Evolutionary conservation across 2,888 invertebrate genomes (phyloP), one percentile per base, ranked within the genome.

Genomic region (Meloe dianella): DNA sequence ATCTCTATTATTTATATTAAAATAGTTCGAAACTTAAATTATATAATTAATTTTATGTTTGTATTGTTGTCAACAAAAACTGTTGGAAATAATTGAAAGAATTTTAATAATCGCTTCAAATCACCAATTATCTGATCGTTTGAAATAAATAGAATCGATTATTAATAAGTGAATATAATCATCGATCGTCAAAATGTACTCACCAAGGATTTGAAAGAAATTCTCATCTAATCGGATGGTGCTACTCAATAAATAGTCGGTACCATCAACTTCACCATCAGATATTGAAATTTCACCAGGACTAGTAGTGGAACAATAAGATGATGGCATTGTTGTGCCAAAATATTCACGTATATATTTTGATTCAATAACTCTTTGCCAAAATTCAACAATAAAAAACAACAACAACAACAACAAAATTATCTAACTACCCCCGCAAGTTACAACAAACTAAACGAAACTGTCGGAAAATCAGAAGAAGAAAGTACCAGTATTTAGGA

Each of bases 131-230:
- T n/a, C n/a, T n/a, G n/a, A n/a, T n/a, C n/a, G n/a, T n/a, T n/a
- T n/a, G n/a, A n/a, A n/a, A n/a, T n/a, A n/a, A n/a, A n/a, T n/a
- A n/a, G n/a, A n/a, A n/a, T n/a, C n/a, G n/a, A n/a, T n/a, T n/a
- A n/a, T n/a, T n/a, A n/a, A n/a, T n/a, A n/a, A n/a, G n/a, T n/a
- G n/a, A n/a, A n/a, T n/a, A n/a, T n/a, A n/a, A n/a, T 1, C 17
- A 38, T 35, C 24, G 22, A 41, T 41, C 35, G 9, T n/a, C n/a
- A n/a, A n/a, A n/a, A n/a, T n/a, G 20, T 47, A 86, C 88, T 87
- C 78, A 89, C 89, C 88, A 56, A 89, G 84, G 78, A 89, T 86
- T 82, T 88, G 89, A 78, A 89, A 86, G 81, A 88, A 87, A 78
- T 85, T 86, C 74, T 89, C 89, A 75, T 89, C 89, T 65, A 89